Evolutionary conservation across 1,140 invertebrate species (phyloP), one percentile per base, ranked within the genome.

Genomic region (Meloidogyne floridensis): DNA sequence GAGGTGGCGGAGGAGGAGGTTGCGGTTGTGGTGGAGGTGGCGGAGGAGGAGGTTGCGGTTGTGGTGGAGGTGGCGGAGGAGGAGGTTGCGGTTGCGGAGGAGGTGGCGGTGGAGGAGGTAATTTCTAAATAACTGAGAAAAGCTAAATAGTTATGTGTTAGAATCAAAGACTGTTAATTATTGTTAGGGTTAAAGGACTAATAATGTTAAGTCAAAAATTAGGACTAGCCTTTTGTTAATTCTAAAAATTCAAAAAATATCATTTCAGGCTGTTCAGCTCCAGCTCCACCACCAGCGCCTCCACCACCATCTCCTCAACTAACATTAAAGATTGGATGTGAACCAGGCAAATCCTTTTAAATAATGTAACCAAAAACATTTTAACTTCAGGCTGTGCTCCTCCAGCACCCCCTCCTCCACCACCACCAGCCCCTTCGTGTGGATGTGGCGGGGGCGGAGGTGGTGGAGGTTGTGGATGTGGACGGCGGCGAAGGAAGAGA

Each of bases 311-410:
- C 59, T 18, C 59, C 59, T 65, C n/a, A 15, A 6, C n/a, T 65
- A 65, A 65, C 59, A 65, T 65, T 65, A 15, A 65, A 65, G n/a
- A 65, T 65, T 65, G 59, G 59, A 65, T 65, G 59, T 65, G 59
- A 65, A 65, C 59, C 59, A n/a, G 59, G 59, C n/a, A 59, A 47
- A 65, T 65, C 59, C 15, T 65, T 2, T 65, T 65, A 1, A 65
- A 4, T 6, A n/a, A 5, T 65, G 1, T 18, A 4, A 3, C 8
- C 15, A 4, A 65, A 65, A 65, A n/a, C 10, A n/a, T 65, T 65
- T 65, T 6, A n/a, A 65, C n/a, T n/a, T 6, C 15, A 65, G 59
- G 59, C 10, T 65, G 56, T 59, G 56, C 56, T 15, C 11, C 59
- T 5, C 59, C 59, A 7, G 56, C 13, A 13, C 59, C 59, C 10